A percentile compares a stretch with the other conserved stretches of the same genome.
These are phyloP conservation scores for Syngnathus rostellatus DNA, from an alignment of 2,797 vertebrate genomes.

Conservation along the genomic window DNA sequence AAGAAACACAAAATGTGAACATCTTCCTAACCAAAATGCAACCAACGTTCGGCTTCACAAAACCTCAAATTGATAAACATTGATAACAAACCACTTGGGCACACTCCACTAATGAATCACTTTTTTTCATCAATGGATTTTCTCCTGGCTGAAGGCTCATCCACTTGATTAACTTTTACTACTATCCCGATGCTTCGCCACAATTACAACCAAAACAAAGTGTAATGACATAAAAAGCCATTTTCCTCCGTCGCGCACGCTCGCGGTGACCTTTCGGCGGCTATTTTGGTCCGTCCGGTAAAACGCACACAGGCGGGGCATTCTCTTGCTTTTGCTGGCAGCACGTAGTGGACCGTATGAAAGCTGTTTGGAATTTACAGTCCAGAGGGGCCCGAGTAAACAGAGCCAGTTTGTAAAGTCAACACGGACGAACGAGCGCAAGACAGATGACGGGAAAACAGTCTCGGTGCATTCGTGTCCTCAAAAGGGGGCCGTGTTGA, in stretches of 20 bases:
- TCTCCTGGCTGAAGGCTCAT: not conserved
- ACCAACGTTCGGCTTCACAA: not conserved
- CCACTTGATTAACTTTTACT: not conserved
- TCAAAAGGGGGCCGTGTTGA: conserved; percentile 13
- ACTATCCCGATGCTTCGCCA: not conserved
- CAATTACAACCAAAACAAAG: not conserved
- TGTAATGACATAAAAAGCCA: not conserved
- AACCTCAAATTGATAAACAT: not conserved
- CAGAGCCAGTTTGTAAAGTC: conserved; percentile 21
- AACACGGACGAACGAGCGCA: conserved; percentile 27
- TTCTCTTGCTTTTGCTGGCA: conserved; percentile 1
- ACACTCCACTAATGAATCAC: not conserved
- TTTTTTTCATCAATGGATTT: not conserved
- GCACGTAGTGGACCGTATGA: conserved; percentile 15
- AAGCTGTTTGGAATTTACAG: conserved; percentile 20
- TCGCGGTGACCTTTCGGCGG: not conserved
- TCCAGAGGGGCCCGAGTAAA: conserved; percentile 23
- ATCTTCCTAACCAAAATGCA: not conserved
- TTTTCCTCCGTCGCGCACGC: not conserved
- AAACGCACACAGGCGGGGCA: conserved; percentile 11
- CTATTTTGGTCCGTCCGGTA: conserved; percentile 7
- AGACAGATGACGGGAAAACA: not conserved
- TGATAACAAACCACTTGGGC: conserved; percentile 13
- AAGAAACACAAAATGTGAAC: not conserved
- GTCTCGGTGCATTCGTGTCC: conserved; percentile 16